Percentiles rank a stretch among this genome's conserved stretches.
Conservation (phyloP, 2,888 invertebrate genomes). For the Theretra japonica region DNA sequence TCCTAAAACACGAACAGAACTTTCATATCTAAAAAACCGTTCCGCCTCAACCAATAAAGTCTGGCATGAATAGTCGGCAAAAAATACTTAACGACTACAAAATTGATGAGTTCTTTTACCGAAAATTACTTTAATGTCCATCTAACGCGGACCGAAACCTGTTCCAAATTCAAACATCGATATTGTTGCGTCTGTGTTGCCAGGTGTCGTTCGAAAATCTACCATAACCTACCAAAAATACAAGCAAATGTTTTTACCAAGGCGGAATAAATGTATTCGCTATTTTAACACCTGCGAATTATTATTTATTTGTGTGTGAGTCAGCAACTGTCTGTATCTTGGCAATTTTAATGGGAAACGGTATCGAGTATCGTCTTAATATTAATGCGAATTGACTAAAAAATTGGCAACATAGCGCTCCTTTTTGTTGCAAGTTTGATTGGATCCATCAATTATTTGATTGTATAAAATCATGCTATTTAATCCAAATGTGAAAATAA, state of each 20-base stretch:
- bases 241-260: neutral
- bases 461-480: slow-evolving; percentile 23
- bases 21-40: neutral
- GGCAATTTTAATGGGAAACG: slow-evolving; percentile 18
- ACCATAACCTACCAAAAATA: neutral
- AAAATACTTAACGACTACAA: slow-evolving; percentile 60
- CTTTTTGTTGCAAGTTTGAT: slow-evolving; percentile 10
- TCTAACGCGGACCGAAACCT: slow-evolving; percentile 55
- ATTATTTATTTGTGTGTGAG: slow-evolving; percentile 1
- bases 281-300: slow-evolving; percentile 25
- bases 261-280: neutral
- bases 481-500: neutral
- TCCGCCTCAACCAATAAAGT: slow-evolving; percentile 52
- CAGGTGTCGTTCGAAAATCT: neutral
- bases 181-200: slow-evolving; percentile 27
- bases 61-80: slow-evolving; percentile 58
- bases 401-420: neutral
- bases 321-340: slow-evolving; percentile 1
- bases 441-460: slow-evolving; percentile 1
- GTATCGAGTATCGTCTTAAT: slow-evolving; percentile 10
- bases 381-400: slow-evolving; percentile 18
- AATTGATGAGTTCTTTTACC: slow-evolving; percentile 69
- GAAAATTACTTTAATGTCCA: slow-evolving; percentile 66
- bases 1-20: neutral
- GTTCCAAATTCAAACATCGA: slow-evolving; percentile 40